phyloP scores from a whole-genome alignment of 2,797 vertebrate genomes.

The Chaunax sp. region DNA sequence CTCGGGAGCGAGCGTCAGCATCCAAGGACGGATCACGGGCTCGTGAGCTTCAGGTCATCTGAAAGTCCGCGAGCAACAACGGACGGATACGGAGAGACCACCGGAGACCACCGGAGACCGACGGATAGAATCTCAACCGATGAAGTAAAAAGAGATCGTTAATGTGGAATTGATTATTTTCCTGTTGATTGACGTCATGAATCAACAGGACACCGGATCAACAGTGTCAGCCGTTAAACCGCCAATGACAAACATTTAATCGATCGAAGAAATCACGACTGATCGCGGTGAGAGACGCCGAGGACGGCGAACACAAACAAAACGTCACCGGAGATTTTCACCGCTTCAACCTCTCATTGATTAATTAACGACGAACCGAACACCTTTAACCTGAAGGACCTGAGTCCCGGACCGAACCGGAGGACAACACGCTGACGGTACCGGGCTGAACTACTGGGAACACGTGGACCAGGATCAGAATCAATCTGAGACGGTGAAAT shows the following conservation, averaged over 20 bases:
- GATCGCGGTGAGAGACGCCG: neutral
- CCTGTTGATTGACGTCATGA: neutral
- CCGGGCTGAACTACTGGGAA: neutral
- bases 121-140: too few relatives aligned
- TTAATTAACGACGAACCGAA: neutral
- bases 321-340: neutral
- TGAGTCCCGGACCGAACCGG: neutral
- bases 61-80: slow-evolving; percentile 43
- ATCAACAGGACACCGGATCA: slow-evolving; percentile 1
- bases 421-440: neutral
- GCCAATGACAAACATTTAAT: neutral
- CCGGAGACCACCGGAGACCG: too few relatives aligned
- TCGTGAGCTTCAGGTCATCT: slow-evolving; percentile 72
- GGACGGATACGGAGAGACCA: neutral
- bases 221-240: neutral
- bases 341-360: neutral
- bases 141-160: too few relatives aligned
- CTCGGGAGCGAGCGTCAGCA: slow-evolving; percentile 43
- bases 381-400: slow-evolving; percentile 15
- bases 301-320: too few relatives aligned
- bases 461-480: neutral
- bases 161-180: too few relatives aligned
- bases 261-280: neutral
- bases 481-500: slow-evolving; percentile 13
- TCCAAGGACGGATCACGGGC: slow-evolving; percentile 70